Conservation (phyloP, 2,797 vertebrate species). For the Lacerta bilineata region DNA sequence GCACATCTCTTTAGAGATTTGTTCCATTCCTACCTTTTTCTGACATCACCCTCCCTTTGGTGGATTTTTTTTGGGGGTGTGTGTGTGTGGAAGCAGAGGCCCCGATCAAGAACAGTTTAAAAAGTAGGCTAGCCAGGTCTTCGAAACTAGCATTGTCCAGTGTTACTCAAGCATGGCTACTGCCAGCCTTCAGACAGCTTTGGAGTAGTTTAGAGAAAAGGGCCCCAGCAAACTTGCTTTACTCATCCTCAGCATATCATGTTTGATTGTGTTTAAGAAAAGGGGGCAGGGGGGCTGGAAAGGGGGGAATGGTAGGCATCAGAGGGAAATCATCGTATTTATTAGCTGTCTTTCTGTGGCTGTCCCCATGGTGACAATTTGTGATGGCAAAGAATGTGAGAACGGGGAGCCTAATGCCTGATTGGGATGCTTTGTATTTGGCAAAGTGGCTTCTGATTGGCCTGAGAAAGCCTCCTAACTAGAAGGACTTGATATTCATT, state of each 20-base stretch:
- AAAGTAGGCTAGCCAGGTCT: constrained; percentile 80
- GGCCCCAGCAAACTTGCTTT: constrained; percentile 70
- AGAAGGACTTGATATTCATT: constrained; percentile 96
- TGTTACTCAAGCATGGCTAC: constrained; percentile 80
- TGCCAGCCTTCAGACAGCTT: constrained; percentile 75
- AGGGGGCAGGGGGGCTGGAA: constrained; percentile 60
- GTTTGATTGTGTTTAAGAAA: constrained; percentile 61
- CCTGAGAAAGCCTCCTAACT: constrained; percentile 94
- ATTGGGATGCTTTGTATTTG: constrained; percentile 98
- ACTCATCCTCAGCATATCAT: constrained; percentile 69
- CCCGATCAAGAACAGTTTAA: constrained; percentile 80
- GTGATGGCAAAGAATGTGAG: constrained; percentile 97
- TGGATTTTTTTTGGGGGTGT: constrained; percentile 61
- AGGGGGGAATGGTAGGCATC: constrained; percentile 79
- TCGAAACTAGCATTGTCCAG: constrained; percentile 79
- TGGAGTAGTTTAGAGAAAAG: constrained; percentile 69
- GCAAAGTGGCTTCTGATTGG: constrained; percentile 98
- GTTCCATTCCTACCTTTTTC: constrained; percentile 87
- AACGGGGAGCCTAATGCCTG: constrained; percentile 93
- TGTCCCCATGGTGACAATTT: constrained; percentile 98
- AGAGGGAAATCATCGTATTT: constrained; percentile 90
- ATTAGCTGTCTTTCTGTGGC: constrained; percentile 88
- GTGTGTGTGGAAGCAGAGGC: constrained; percentile 63
- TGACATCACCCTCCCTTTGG: constrained; percentile 83
- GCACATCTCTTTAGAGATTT: constrained; percentile 89